Conservation (phyloP, 1,140 invertebrate genomes). For the Calephelis nemesis region DNA sequence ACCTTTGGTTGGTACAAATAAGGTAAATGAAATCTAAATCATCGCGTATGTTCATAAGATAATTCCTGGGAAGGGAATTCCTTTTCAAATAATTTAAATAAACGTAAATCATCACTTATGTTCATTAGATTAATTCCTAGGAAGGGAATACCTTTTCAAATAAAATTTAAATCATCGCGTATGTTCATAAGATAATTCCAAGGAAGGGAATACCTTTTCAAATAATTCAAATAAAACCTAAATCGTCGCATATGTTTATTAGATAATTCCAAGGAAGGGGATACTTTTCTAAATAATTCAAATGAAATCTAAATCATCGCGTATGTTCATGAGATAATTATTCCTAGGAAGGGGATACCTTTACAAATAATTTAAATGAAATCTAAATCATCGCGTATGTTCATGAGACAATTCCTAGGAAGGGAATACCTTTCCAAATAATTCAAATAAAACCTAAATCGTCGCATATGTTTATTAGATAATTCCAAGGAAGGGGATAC, state of each 20-base stretch:
- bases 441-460: not conserved
- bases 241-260: too few relatives aligned
- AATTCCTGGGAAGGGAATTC: not conserved
- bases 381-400: too few relatives aligned
- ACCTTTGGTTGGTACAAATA: too few relatives aligned
- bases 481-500: not conserved
- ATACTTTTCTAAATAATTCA: not conserved
- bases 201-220: not conserved
- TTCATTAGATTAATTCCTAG: too few relatives aligned
- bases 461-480: too few relatives aligned
- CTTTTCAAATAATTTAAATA: not conserved
- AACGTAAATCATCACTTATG: not conserved
- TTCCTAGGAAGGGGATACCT: not conserved
- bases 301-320: not conserved
- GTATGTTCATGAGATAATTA: too few relatives aligned
- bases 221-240: not conserved
- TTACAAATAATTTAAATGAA: not conserved
- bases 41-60: too few relatives aligned
- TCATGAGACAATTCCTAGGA: slow-evolving; percentile 17
- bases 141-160: not conserved
- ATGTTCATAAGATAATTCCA: not conserved
- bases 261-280: not conserved
- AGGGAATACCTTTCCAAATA: not conserved
- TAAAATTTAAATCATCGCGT: not conserved
- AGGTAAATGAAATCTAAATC: not conserved